Evolutionary conservation across 2,888 invertebrate species (phyloP), one percentile per base, ranked within the genome.

Genomic region (Acrobeloides nanus): DNA sequence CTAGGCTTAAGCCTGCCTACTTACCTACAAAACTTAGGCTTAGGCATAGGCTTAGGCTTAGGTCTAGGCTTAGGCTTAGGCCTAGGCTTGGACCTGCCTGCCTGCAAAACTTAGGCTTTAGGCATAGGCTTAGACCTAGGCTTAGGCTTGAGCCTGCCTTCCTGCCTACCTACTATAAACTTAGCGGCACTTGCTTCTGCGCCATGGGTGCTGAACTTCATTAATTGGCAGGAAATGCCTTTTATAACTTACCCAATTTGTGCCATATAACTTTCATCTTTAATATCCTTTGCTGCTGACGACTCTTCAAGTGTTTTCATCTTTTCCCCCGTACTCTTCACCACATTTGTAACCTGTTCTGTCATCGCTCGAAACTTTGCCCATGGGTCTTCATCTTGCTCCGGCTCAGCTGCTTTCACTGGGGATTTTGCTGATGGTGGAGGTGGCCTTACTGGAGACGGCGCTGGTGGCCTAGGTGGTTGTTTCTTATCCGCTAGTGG

Each of bases 361-460:
- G 65, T 69, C 71, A 71, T 72, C 35, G 62, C 53, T 38, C 69
- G 65, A 50, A 71, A 71, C 24, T 59, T 49, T 8, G 69, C 61
- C 71, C 71, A 71, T 5, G 71, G 62, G 42, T 71, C 71, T 48
- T 71, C 71, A 20, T 60, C 60, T 42, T 71, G 68, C 32, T 62
- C 63, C 7, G 48, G 48, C 35, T 53, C 51, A 39, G 52, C 40
- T 41, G 57, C 53, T 45, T 58, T 57, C 42, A 50, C 39, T 20
- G 45, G 41, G 0, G 38, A 39, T 12, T 47, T 51, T 6, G 50
- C 35, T 1, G 47, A 21, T 18, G 57, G 40, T 1, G 53, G 50
- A 4, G 49, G 55, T 3, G 51, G 50, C 15, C 29, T 41, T 6
- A 40, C 37, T 12, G 54, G 46, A 10, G 51, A 49, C 4, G 57